Conservation (phyloP, 2,888 invertebrate species). For the Phyto melanocephala region DNA sequence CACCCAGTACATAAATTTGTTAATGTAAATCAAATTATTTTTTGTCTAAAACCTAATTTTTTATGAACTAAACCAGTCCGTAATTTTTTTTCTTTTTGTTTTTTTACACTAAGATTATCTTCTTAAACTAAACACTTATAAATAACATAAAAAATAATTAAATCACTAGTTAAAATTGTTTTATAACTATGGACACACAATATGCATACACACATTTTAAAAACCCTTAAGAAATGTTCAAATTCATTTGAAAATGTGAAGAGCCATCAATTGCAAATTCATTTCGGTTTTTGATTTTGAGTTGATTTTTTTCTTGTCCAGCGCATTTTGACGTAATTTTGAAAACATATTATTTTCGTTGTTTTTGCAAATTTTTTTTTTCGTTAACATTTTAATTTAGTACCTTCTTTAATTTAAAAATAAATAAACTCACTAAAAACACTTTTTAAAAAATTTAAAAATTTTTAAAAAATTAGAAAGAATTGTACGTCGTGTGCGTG, state of each 20-base stretch:
- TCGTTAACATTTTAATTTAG: background rate
- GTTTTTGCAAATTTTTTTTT: slow-evolving; percentile 34
- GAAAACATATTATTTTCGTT: slow-evolving; percentile 22
- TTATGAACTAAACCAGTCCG: too few species aligned
- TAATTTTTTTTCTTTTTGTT: too few species aligned
- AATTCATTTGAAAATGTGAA: background rate
- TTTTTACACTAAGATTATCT: background rate
- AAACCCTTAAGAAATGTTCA: background rate
- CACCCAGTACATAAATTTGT: too few species aligned
- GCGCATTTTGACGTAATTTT: slow-evolving; percentile 58
- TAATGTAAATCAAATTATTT: too few species aligned
- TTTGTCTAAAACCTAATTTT: too few species aligned
- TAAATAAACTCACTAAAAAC: slow-evolving; percentile 71
- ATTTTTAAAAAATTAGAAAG: slow-evolving; percentile 75
- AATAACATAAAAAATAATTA: background rate
- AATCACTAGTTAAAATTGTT: background rate
- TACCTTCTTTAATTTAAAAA: background rate
- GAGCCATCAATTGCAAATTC: slow-evolving; percentile 10
- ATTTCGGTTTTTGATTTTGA: background rate
- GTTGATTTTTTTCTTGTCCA: slow-evolving; percentile 27
- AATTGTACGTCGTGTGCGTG: slow-evolving; percentile 77
- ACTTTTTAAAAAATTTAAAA: slow-evolving; percentile 76
- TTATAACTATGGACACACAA: too few species aligned
- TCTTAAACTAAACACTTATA: background rate
- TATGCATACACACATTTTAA: background rate